Percentiles rank a stretch among this genome's conserved stretches.
These are phyloP conservation scores for Gonioctena quinquepunctata DNA, from an alignment of 1,140 invertebrate species.

Conservation along the genomic window DNA sequence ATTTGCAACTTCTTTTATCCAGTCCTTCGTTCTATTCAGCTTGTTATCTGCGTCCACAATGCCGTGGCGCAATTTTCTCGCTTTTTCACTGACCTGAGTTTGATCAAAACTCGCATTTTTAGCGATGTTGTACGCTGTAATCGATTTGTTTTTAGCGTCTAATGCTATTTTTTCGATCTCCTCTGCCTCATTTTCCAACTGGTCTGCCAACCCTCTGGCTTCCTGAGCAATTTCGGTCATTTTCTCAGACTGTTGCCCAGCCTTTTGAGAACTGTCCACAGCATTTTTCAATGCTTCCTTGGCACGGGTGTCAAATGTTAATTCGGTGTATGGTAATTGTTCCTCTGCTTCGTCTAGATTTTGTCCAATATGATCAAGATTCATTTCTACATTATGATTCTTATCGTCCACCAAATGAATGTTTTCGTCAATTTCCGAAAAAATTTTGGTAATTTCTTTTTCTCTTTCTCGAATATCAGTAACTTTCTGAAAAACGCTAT, in stretches of 20 bases:
- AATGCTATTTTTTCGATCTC: constrained; percentile 77
- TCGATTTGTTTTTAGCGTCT: constrained; percentile 81
- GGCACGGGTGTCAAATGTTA: constrained; percentile 81
- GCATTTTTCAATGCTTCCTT: constrained; percentile 77
- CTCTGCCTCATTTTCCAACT: constrained; percentile 76
- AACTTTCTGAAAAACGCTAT: constrained; percentile 62
- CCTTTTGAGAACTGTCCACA: constrained; percentile 78
- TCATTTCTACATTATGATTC: constrained; percentile 34
- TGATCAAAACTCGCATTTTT: constrained; percentile 66
- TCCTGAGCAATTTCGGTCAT: constrained; percentile 90
- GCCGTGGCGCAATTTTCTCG: constrained; percentile 63
- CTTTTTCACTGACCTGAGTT: constrained; percentile 62
- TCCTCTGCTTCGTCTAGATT: constrained; percentile 36
- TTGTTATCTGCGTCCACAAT: constrained; percentile 66
- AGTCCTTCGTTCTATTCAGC: constrained; percentile 68
- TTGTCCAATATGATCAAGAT: constrained; percentile 38
- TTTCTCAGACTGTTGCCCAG: constrained; percentile 86
- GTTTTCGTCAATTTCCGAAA: constrained; percentile 48
- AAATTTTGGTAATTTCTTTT: constrained; percentile 57
- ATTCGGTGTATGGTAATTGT: constrained; percentile 65
- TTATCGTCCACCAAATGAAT: constrained; percentile 38
- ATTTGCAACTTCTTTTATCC: constrained; percentile 71
- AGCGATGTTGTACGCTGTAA: constrained; percentile 77
- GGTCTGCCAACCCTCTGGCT: constrained; percentile 77
- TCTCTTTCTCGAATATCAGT: constrained; percentile 63